Evolutionary conservation across 1,140 invertebrate genomes (phyloP), one percentile per base, ranked within the genome.

Genomic region (Ladona fulva): DNA sequence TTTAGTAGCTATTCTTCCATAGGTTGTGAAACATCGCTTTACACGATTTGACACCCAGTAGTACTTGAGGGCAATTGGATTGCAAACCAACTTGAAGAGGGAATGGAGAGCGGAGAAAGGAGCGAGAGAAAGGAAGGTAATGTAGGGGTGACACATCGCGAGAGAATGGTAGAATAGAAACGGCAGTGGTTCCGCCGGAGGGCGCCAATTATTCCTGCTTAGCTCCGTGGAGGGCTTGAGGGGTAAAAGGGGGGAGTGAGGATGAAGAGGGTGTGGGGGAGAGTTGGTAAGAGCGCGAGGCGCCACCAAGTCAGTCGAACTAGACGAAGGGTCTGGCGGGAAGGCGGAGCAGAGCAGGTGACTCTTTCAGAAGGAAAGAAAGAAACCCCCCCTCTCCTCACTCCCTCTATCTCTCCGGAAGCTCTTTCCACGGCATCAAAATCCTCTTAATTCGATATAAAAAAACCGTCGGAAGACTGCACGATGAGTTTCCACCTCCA

Each of bases 141-240:
- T 22, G 52, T 37, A 8, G 8, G 52, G n/a, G 52, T 66, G 52
- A 66, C 52, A 66, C 52, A 66, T 66, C 52, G 14, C 52, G 52
- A 22, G n/a, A 22, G 52, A 66, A 19, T 22, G 52, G 52, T 16
- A 22, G 52, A 22, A 66, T 16, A 22, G 52, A 22, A 66, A 22
- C 16, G 52, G 52, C 29, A 22, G 52, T 66, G 52, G 52, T 16
- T 19, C 52, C 52, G 52, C 52, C 52, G n/a, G 52, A 66, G 52
- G 52, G 52, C 52, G 52, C 52, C 52, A 66, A 66, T 66, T 66
- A 66, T 66, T 66, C 52, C 52, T 22, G 52, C 52, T n/a, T n/a
- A n/a, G n/a, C n/a, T 16, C 52, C 14, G 52, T 22, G 52, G 52
- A 16, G 29, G 52, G 16, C 52, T 16, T 12, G 52, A 19, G 52